Conservation (phyloP, 2,797 vertebrate species). For the Fratercula arctica region DNA sequence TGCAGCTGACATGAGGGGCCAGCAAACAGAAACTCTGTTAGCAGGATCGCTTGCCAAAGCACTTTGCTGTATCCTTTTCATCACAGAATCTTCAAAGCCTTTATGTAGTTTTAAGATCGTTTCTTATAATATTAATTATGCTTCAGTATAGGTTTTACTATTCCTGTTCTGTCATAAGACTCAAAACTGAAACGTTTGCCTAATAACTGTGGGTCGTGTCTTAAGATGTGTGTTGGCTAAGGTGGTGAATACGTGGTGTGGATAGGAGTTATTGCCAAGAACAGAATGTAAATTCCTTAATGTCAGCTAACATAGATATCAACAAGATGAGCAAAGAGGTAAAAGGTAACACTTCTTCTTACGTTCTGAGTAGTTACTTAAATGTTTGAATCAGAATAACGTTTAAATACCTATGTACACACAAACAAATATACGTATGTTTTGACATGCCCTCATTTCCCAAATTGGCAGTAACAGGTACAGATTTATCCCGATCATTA, state of each 20-base stretch:
- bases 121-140: not conserved
- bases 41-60: conserved; percentile 95
- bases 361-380: not conserved
- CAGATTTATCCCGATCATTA: not conserved
- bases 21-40: conserved; percentile 90
- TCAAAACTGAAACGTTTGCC: not conserved
- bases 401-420: not conserved
- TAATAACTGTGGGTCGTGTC: not conserved
- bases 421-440: not conserved
- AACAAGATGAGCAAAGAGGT: conserved; percentile 88
- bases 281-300: conserved; percentile 65
- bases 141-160: not conserved
- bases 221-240: not conserved
- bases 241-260: not conserved
- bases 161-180: not conserved
- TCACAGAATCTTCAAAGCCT: not conserved
- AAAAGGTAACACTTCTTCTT: conserved; percentile 81
- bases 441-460: not conserved
- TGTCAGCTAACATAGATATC: conserved; percentile 82
- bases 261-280: not conserved
- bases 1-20: conserved; percentile 87
- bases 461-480: not conserved
- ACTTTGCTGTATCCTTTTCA: conserved; percentile 96
- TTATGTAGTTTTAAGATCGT: not conserved
- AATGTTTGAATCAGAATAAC: not conserved